Conservation (phyloP, 2,888 invertebrate species). For the Adelphocoris suturalis region DNA sequence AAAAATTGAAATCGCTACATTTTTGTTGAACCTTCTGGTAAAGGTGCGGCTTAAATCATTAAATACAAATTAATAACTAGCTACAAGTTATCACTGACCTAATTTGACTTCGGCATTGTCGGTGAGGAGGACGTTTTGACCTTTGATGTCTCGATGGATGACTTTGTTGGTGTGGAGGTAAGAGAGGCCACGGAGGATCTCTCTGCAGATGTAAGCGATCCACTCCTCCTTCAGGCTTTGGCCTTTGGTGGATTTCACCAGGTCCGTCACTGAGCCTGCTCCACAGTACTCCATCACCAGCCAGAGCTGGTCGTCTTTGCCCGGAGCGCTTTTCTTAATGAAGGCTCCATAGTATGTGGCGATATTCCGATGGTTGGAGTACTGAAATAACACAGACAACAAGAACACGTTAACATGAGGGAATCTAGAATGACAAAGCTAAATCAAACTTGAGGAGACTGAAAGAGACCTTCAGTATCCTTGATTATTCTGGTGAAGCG, state of each 20-base stretch:
- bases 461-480: no score
- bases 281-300: slow-evolving; percentile 99
- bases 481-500: no score
- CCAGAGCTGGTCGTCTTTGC: slow-evolving; percentile 99
- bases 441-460: no score
- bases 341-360: slow-evolving; percentile 99
- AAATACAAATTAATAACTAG: no score
- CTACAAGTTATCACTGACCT: slow-evolving; percentile 80
- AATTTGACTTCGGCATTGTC: slow-evolving; percentile 99
- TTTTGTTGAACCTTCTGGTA: no score
- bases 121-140: slow-evolving; percentile 98
- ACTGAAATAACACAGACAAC: slow-evolving; percentile 83
- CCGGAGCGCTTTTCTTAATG: slow-evolving; percentile 98
- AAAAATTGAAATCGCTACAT: no score
- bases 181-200: slow-evolving; percentile 95
- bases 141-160: slow-evolving; percentile 99
- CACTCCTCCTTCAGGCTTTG: slow-evolving; percentile 99
- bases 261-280: slow-evolving; percentile 98
- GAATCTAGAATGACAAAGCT: no score
- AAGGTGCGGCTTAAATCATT: no score
- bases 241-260: slow-evolving; percentile 99
- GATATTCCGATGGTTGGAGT: slow-evolving; percentile 99
- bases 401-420: background rate
- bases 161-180: slow-evolving; percentile 99
- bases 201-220: slow-evolving; percentile 99